Evolutionary conservation across 2,797 vertebrate species (phyloP).

Genomic region (Pteropus rufus): DNA sequence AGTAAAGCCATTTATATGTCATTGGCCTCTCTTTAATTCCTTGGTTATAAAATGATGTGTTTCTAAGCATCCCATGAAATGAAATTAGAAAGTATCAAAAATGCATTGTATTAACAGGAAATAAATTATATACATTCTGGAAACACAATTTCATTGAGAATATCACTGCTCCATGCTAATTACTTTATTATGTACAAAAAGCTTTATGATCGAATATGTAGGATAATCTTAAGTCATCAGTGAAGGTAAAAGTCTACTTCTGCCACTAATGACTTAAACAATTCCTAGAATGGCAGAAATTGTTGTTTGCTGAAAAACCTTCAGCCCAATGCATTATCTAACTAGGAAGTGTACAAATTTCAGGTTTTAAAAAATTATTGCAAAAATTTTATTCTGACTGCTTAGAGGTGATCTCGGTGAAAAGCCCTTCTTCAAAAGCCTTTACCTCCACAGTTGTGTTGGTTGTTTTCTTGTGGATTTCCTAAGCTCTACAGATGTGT

Average conservation of each 20-base stretch:
- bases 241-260: background rate
- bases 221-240: background rate
- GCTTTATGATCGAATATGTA: slow-evolving; percentile 1
- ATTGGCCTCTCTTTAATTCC: slow-evolving; percentile 40
- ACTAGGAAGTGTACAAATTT: background rate
- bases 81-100: slow-evolving; percentile 39
- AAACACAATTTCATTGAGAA: background rate
- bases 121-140: background rate
- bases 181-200: slow-evolving; percentile 48
- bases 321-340: background rate
- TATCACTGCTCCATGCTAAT: slow-evolving; percentile 17
- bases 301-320: background rate
- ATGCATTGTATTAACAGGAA: background rate
- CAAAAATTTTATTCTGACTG: background rate
- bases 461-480: background rate
- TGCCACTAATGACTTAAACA: background rate
- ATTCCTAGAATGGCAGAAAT: background rate
- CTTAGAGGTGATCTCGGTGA: background rate
- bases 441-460: background rate
- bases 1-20: slow-evolving; percentile 54
- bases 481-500: background rate
- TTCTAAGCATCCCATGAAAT: slow-evolving; percentile 31
- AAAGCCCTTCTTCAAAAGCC: background rate
- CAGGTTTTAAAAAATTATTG: background rate
- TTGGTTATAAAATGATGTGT: background rate